Evolutionary conservation across 2,113 vertebrate genomes (phyloP).

Genomic region (Archocentrus centrarchus): DNA sequence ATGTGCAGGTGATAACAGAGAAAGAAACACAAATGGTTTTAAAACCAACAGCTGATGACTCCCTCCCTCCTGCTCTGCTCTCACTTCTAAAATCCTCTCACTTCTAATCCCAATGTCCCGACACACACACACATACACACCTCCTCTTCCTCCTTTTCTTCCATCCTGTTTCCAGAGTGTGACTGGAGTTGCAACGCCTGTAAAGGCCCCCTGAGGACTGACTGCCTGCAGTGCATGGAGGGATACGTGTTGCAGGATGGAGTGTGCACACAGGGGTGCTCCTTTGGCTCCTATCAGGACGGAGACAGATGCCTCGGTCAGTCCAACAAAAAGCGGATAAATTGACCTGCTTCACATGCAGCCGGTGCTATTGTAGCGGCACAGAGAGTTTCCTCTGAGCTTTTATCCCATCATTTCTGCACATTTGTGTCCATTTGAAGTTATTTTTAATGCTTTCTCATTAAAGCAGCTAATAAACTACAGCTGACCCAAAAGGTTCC

Average conservation of each 20-base stretch:
- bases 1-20: constrained; percentile 31
- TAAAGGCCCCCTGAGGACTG: constrained; percentile 84
- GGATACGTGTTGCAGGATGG: constrained; percentile 87
- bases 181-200: constrained; percentile 95
- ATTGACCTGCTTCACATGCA: not conserved
- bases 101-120: constrained; percentile 4
- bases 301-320: constrained; percentile 87
- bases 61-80: not conserved
- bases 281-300: constrained; percentile 81
- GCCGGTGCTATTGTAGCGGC: not conserved
- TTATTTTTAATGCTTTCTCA: not conserved
- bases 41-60: constrained; percentile 32
- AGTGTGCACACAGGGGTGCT: constrained; percentile 85
- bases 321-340: constrained; percentile 48
- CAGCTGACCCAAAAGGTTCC: not conserved
- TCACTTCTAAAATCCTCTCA: constrained; percentile 19
- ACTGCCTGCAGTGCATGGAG: constrained; percentile 96
- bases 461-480: not conserved
- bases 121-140: not conserved
- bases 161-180: constrained; percentile 84
- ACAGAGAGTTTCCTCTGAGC: not conserved
- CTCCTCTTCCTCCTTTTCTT: not conserved
- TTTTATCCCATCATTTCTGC: not conserved
- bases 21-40: not conserved
- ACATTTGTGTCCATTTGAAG: not conserved